Conservation (phyloP, 1,140 invertebrate genomes). For the Brachionus paranguensis region DNA sequence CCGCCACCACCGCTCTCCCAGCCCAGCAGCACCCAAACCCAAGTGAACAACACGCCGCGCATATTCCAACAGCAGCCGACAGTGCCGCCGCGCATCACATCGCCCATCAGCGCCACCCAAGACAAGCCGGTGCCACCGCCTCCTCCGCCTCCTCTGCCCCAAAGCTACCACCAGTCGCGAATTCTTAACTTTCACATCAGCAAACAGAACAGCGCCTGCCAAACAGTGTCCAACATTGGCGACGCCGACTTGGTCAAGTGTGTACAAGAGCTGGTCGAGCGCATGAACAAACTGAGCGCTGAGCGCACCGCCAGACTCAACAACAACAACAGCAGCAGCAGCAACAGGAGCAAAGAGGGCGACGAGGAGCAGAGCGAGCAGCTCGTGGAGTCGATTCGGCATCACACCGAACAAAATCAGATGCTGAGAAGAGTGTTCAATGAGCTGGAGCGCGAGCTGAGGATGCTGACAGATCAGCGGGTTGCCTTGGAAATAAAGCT, state of each 20-base stretch:
- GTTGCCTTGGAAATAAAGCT: conserved; percentile 18
- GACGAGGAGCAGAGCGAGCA: background rate
- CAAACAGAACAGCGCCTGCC: background rate
- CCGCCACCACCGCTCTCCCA: conserved; percentile 1
- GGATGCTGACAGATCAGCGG: conserved; percentile 13
- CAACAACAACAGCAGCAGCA: background rate
- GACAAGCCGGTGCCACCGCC: background rate
- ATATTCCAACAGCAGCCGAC: background rate
- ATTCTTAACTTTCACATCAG: background rate
- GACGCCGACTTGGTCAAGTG: background rate
- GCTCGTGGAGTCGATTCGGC: background rate
- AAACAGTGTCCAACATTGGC: background rate
- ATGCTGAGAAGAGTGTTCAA: background rate
- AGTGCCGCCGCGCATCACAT: background rate
- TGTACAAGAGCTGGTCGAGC: background rate
- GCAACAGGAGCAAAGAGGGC: background rate
- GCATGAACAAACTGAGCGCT: background rate
- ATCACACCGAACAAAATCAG: conserved; percentile 36
- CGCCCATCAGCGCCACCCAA: background rate
- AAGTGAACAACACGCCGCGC: background rate
- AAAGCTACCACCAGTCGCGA: background rate
- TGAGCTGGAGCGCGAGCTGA: background rate
- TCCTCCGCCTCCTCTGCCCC: background rate
- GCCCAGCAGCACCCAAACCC: background rate
- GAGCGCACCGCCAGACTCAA: background rate